Evolutionary conservation across 1,140 invertebrate species (phyloP).

Genomic region (Oedothorax gibbosus): DNA sequence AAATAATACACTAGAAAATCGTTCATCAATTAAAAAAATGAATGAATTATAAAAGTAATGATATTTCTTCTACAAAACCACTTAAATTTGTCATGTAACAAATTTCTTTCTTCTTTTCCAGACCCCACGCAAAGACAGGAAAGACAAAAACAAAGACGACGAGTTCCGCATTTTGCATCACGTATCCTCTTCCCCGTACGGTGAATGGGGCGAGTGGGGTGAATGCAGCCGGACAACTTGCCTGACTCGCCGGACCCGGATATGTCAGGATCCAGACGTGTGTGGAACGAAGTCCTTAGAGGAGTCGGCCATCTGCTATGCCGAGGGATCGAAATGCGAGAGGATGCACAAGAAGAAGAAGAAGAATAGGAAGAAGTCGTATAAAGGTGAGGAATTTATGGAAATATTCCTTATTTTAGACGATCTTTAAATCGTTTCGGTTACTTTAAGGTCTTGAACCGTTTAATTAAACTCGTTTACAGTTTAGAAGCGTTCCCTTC

Average conservation of each 20-base stretch:
- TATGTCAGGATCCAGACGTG: constrained; percentile 79
- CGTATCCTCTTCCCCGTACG: constrained; percentile 70
- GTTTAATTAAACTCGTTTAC: not conserved
- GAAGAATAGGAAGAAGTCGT: not conserved
- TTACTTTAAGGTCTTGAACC: not conserved
- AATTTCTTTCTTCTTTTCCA: not conserved
- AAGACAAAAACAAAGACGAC: constrained; percentile 47
- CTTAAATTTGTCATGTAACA: not conserved
- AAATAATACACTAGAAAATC: no score
- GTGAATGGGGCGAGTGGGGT: constrained; percentile 76
- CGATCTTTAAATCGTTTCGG: not conserved
- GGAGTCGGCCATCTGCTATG: constrained; percentile 87
- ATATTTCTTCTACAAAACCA: not conserved
- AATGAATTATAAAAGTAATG: not conserved
- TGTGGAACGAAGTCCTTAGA: constrained; percentile 80
- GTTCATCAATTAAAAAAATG: no score
- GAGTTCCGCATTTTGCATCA: constrained; percentile 67
- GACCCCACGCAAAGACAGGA: not conserved
- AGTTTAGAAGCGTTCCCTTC: no score
- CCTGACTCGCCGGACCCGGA: constrained; percentile 75
- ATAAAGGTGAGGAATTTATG: constrained; percentile 32
- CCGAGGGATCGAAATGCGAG: constrained; percentile 82
- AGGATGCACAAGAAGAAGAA: constrained; percentile 72
- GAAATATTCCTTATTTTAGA: not conserved
- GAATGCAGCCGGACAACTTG: constrained; percentile 73